Evolutionary conservation across 2,888 invertebrate species (phyloP).

Genomic region (Branchipolynoe longqiensis): DNA sequence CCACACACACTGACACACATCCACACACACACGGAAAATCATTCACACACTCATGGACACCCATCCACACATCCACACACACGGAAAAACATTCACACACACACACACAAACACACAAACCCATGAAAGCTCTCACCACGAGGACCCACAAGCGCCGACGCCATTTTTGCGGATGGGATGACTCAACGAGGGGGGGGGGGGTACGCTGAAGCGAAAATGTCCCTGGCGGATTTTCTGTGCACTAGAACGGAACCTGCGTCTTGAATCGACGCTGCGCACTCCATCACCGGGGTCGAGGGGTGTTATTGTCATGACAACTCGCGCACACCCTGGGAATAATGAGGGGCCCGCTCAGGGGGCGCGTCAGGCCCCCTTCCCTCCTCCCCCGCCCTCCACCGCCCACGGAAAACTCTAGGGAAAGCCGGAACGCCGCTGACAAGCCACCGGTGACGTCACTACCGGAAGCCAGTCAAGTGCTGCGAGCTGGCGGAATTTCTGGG

Average conservation of each 20-base stretch:
- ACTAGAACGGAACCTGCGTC: slow-evolving; percentile 30
- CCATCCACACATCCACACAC: too few relatives aligned
- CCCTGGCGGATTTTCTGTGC: slow-evolving; percentile 49
- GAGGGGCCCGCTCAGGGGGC: slow-evolving; percentile 12
- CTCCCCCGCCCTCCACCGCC: slow-evolving; percentile 7
- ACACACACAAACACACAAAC: too few relatives aligned
- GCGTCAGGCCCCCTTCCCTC: not conserved
- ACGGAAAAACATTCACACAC: too few relatives aligned
- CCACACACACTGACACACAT: too few relatives aligned
- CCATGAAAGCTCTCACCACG: too few relatives aligned
- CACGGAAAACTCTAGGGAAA: slow-evolving; percentile 3
- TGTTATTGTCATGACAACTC: slow-evolving; percentile 43
- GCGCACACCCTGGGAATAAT: slow-evolving; percentile 15
- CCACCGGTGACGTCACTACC: slow-evolving; percentile 19
- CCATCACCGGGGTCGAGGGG: slow-evolving; percentile 13
- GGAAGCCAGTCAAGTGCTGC: slow-evolving; percentile 31
- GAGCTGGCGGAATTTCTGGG: slow-evolving; percentile 33
- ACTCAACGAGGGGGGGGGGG: slow-evolving; percentile 7
- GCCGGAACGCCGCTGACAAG: not conserved
- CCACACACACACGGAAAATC: too few relatives aligned
- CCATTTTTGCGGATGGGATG: slow-evolving; percentile 51
- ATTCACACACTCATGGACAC: too few relatives aligned
- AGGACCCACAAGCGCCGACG: not conserved
- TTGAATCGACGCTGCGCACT: slow-evolving; percentile 26
- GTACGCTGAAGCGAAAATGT: too few relatives aligned